A percentile compares a stretch with the other conserved stretches of the same genome.
These are phyloP conservation scores for Slavum lentiscoides DNA, from an alignment of 2,888 invertebrate genomes.

Conservation along the genomic window DNA sequence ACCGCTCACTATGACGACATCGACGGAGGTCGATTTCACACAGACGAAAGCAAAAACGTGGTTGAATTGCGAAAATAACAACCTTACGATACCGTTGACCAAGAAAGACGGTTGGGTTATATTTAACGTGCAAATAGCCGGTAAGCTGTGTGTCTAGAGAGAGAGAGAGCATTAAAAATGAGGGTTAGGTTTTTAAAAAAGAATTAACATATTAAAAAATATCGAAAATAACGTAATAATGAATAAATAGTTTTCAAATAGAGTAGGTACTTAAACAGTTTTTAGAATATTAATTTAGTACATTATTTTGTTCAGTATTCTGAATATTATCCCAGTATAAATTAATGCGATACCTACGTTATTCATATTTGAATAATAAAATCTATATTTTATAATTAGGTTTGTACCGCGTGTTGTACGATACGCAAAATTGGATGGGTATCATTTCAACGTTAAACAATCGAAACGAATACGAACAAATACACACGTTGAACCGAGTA, in stretches of 20 bases:
- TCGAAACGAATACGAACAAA: conserved; percentile 60
- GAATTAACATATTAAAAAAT: too few relatives aligned
- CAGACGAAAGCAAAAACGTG: conserved; percentile 64
- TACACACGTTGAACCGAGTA: conserved; percentile 75
- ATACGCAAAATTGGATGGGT: conserved; percentile 68
- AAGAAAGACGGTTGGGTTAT: conserved; percentile 60
- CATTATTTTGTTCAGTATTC: too few relatives aligned
- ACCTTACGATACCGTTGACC: neutral
- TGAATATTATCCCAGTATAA: neutral
- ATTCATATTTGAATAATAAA: too few relatives aligned
- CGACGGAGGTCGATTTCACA: conserved; percentile 62
- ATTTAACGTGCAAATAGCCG: conserved; percentile 62
- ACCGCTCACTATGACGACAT: conserved; percentile 66
- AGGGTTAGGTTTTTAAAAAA: too few relatives aligned
- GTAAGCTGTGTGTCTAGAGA: conserved; percentile 57
- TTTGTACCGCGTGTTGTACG: conserved; percentile 75
- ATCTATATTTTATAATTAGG: conserved; percentile 60
- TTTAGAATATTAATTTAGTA: too few relatives aligned
- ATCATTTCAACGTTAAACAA: conserved; percentile 62
- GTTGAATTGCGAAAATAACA: conserved; percentile 61
- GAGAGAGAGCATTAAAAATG: too few relatives aligned
- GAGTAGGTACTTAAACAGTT: too few relatives aligned
- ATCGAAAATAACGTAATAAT: too few relatives aligned
- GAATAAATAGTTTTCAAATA: too few relatives aligned
- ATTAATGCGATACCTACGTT: too few relatives aligned